Evolutionary conservation across 2,797 vertebrate species (phyloP), one percentile per base, ranked within the genome.

Genomic region (Cetoscarus ocellatus): DNA sequence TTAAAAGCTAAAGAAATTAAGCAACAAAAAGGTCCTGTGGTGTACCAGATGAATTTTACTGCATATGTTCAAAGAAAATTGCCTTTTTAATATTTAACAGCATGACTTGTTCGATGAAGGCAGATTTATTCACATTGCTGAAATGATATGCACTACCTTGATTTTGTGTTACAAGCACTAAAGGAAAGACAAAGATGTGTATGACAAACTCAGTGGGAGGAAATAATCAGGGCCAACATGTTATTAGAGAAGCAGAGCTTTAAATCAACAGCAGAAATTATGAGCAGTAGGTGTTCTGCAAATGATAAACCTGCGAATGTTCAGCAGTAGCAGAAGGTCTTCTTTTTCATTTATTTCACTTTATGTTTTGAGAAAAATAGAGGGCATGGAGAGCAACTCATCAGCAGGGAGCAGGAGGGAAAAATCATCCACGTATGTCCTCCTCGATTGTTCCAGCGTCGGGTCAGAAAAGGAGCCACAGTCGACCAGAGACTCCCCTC

Each of bases 211-310:
- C 49, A 69, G 63, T 56, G 50, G 59, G 63, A 75, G 57, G 58
- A 77, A 82, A 77, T 63, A 76, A 86, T 86, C 70, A 76, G 55
- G 53, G 47, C 51, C 49, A 39, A 60, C 18, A 8, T 51, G 55
- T 75, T 69, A 47, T 15, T 34, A 50, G 18, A 39, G 19, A 49
- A 50, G 0, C 5, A 15, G 55, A 65, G 27, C 27, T 35, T 54
- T 70, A 62, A 85, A 79, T 75, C 55, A 73, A 13, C 39, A 55
- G 44, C 18, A 27, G 3, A 36, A 67, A 77, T 70, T 42, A 68
- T 54, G 60, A 79, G 52, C 74, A 80, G 58, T 38, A 53, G 67
- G 35, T 34, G 47, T 52, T 52, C n/a, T 59, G 65, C 14, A 63
- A 50, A 61, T 0, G 0, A n/a, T 47, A 11, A 75, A 64, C 18